Evolutionary conservation across 2,113 vertebrate species (phyloP), one percentile per base, ranked within the genome.

Genomic region (Crotalus tigris): DNA sequence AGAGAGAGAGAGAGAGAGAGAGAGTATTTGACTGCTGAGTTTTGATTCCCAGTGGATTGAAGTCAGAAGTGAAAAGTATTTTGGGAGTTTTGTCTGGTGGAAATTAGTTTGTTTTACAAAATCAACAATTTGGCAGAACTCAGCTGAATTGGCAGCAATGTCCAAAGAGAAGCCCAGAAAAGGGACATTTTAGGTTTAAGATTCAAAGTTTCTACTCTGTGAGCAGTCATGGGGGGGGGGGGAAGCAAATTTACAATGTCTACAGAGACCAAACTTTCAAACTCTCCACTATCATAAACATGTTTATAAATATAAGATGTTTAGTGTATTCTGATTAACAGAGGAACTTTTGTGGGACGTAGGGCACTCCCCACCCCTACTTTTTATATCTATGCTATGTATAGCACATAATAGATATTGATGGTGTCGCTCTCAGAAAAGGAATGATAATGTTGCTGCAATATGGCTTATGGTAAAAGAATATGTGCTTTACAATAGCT

Each of bases 51-150:
- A 87, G 15, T 46, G 6, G 91, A 29, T 44, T 39, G 0, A 51
- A 0, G 15, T 59, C 85, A 26, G 58, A 91, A 69, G 26, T 92
- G 75, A 44, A 96, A 96, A 92, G 2, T 11, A 2, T 49, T 94
- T 93, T 94, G 81, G 44, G 91, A 33, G 6, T 39, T 58, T 54
- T n/a, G 85, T 9, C 92, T 88, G 93, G 81, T 94, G 91, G 87
- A 96, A 95, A 95, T 87, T 0, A 59, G 5, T 53, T 90, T 92
- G 8, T 58, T 1, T 85, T 94, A 90, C 53, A 93, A 94, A 96
- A 94, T 92, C 91, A 92, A 91, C 91, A 90, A 49, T 87, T 94
- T 44, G 88, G 46, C 59, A 86, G 87, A 58, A 64, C 17, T 91
- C 64, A 87, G 44, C 0, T 0, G 6, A 85, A 90, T 39, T 92